Conservation (phyloP, 1,140 invertebrate genomes). For the Dufourea novaeangliae region DNA sequence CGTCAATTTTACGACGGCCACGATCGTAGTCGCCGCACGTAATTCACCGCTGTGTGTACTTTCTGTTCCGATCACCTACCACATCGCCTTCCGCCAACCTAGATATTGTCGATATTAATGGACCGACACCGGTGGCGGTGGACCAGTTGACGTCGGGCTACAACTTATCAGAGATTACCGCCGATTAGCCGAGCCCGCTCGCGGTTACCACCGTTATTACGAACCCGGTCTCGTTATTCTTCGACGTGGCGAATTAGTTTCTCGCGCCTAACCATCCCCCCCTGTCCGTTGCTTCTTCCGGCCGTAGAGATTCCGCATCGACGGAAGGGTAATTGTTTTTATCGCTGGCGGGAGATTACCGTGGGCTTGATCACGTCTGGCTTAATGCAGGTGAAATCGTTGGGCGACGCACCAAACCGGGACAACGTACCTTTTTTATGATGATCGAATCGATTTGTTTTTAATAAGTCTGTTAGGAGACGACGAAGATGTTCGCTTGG, state of each 20-base stretch:
- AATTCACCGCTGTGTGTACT: slow-evolving; percentile 15
- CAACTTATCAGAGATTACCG: slow-evolving; percentile 42
- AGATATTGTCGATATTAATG: slow-evolving; percentile 60
- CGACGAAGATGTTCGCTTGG: too few relatives aligned
- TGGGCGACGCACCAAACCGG: background rate
- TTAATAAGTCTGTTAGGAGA: too few relatives aligned
- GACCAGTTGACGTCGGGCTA: slow-evolving; percentile 29
- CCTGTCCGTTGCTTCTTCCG: background rate
- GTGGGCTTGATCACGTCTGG: background rate
- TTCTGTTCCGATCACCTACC: slow-evolving; percentile 30
- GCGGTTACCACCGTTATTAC: slow-evolving; percentile 20
- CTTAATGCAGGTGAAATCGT: too few relatives aligned
- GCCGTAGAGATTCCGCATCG: background rate
- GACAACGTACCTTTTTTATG: too few relatives aligned
- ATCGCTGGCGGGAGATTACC: background rate
- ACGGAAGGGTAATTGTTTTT: background rate
- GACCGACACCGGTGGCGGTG: slow-evolving; percentile 15
- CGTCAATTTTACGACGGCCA: slow-evolving; percentile 8
- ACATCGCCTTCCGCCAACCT: slow-evolving; percentile 39
- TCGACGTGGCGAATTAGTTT: background rate
- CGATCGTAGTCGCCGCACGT: background rate
- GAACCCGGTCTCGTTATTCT: slow-evolving; percentile 9
- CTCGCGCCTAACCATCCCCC: background rate
- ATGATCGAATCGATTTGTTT: too few relatives aligned
- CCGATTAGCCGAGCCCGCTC: too few relatives aligned